Base-by-base conservation (phyloP, 2,113 vertebrate genomes). In the Bambusicola thoracicus region DNA sequence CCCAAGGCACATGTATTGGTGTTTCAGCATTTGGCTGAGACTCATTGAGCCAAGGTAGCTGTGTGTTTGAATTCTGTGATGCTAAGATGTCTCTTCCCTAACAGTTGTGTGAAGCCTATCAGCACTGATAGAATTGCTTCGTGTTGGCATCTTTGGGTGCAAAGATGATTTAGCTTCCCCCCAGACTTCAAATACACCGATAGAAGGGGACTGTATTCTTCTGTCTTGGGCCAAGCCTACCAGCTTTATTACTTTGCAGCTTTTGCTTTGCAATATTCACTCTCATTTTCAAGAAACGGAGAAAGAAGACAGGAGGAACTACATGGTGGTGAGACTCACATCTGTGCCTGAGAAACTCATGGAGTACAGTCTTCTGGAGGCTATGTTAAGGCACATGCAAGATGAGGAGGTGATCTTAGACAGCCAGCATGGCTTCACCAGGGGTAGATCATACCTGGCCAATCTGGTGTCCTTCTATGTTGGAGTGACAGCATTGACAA, bases 141-240 rank as follows among this genome's bases (percentile, higher is more conserved):
- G 0, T 46, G 6, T 56, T 78, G 43, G 48, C 13, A 16, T 70
- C 17, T 77, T 53, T 0, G 1, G 13, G 3, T 2, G 8, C 4
- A 24, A 12, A 30, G 55, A 22, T 46, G 25, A 72, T 83, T 89
- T 72, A 49, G 8, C 34, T 89, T 81, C 34, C 0, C 0, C 0
- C 7, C 18, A 43, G 20, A 29, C 62, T 85, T 78, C 34, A 88
- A 8, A 68, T 53, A 38, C 10, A 13, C 11, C 40, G 25, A 67
- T 78, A 24, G 74, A 81, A 92, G 65, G 21, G 6, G 9, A 40
- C 10, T 30, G 5, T 8, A 41, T 86, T 85, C 9, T 80, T 77
- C 69, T 67, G 34, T 65, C 43, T 55, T 24, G 10, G 24, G 62
- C 3, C 41, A 62, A 69, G 62, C 24, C 24, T 53, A 17, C 8